Conservation (phyloP, 2,797 vertebrate genomes). For the Luscinia luscinia region DNA sequence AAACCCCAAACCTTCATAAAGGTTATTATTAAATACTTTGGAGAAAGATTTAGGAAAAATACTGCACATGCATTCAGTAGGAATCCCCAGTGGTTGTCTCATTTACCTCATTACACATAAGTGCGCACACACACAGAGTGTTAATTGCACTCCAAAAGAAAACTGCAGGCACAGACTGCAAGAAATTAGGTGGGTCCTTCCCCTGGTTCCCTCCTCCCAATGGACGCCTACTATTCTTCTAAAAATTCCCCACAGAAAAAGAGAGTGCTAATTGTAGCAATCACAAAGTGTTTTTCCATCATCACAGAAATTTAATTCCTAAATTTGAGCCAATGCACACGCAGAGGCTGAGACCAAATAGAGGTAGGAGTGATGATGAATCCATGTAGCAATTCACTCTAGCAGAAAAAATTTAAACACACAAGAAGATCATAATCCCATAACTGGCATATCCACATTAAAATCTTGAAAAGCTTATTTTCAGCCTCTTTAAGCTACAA, state of each 20-base stretch:
- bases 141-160: conserved; percentile 58
- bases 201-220: background rate
- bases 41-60: conserved; percentile 50
- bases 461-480: conserved; percentile 31
- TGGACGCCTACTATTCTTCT: conserved; percentile 34
- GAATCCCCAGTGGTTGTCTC: conserved; percentile 32
- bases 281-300: conserved; percentile 37
- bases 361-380: conserved; percentile 33
- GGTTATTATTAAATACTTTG: conserved; percentile 11
- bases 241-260: conserved; percentile 46
- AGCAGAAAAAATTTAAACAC: conserved; percentile 22
- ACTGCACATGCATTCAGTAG: conserved; percentile 27
- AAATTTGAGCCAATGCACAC: conserved; percentile 11
- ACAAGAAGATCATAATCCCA: background rate
- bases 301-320: conserved; percentile 18
- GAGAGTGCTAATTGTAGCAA: conserved; percentile 56
- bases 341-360: conserved; percentile 26
- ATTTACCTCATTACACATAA: conserved; percentile 37
- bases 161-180: conserved; percentile 36
- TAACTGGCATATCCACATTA: background rate
- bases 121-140: background rate
- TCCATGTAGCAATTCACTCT: background rate
- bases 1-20: background rate
- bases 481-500: conserved; percentile 7
- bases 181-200: conserved; percentile 36